Evolutionary conservation across 2,888 invertebrate genomes (phyloP), one percentile per base, ranked within the genome.

Genomic region (Eristalis intricaria): DNA sequence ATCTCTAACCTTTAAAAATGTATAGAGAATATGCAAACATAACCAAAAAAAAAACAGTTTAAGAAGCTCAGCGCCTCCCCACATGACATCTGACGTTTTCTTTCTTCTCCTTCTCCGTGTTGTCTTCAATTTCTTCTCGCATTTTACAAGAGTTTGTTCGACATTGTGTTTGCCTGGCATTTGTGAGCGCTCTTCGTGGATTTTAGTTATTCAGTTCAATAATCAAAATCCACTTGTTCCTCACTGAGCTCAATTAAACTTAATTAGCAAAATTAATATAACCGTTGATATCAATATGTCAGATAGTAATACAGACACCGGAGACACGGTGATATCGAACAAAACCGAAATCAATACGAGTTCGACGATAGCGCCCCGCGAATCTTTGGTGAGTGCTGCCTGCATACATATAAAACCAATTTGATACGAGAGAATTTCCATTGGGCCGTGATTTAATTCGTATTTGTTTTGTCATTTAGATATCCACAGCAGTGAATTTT

Each of bases 401-500:
- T 38, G 2, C 19, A 19, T 19, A 50, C 19, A 19, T 19, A 50
- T 2, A 19, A 1, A 50, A 19, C 15, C 1, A 50, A 19, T 50
- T 5, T 7, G 5, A 15, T 43, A 4, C 43, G 0, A 15, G 3
- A 2, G 43, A 23, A 23, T 19, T 58, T 10, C 23, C 23, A 23
- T 60, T 23, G 26, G 1, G 22, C 22, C 38, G 32, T 15, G 29
- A n/a, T 29, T 2, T 40, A n/a, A 40, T 29, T 32, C 26, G 8
- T 1, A 15, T 22, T 68, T 69, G n/a, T 93, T 94, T 29, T 92
- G 15, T 2, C 4, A 58, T 58, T 15, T 70, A 98, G 98, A 95
- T 98, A 85, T 95, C 95, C 89, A 97, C 97, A 15, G 98, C 98
- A 5, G 95, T 97, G 3, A 97, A 96, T 91, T 98, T 98, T 94